Conservation (phyloP, 2,888 invertebrate species). For the Drosophila atroscutellata region DNA sequence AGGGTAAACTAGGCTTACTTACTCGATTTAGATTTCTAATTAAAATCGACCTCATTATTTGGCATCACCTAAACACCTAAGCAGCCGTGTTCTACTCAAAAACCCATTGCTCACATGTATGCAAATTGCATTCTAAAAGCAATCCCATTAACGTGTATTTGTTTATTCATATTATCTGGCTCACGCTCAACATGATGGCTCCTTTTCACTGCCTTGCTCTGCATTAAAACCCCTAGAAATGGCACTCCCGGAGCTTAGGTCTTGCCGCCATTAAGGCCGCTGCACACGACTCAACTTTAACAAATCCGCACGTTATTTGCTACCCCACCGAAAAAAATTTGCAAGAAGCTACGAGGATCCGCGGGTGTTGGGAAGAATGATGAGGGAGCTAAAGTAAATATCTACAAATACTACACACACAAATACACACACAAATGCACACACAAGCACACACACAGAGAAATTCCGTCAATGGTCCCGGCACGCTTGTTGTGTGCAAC, state of each 20-base stretch:
- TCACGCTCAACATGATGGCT: background rate
- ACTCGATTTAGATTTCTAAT: background rate
- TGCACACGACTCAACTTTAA: constrained; percentile 56
- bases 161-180: constrained; percentile 19
- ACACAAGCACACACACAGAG: constrained; percentile 20
- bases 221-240: background rate
- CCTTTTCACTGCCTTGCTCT: background rate
- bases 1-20: background rate
- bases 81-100: background rate
- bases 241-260: background rate
- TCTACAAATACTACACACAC: constrained; percentile 17
- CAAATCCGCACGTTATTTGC: constrained; percentile 35
- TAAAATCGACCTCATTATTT: background rate
- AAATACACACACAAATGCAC: constrained; percentile 28
- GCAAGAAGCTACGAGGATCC: background rate
- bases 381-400: constrained; percentile 32
- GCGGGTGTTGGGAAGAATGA: background rate
- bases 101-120: background rate
- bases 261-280: constrained; percentile 53
- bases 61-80: background rate
- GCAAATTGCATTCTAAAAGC: constrained; percentile 2
- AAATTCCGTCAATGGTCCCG: constrained; percentile 72
- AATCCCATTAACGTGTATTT: constrained; percentile 27
- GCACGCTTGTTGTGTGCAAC: constrained; percentile 59
- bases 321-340: background rate